Evolutionary conservation across 2,888 invertebrate genomes (phyloP), one percentile per base, ranked within the genome.

Genomic region (Teleogryllus oceanicus): DNA sequence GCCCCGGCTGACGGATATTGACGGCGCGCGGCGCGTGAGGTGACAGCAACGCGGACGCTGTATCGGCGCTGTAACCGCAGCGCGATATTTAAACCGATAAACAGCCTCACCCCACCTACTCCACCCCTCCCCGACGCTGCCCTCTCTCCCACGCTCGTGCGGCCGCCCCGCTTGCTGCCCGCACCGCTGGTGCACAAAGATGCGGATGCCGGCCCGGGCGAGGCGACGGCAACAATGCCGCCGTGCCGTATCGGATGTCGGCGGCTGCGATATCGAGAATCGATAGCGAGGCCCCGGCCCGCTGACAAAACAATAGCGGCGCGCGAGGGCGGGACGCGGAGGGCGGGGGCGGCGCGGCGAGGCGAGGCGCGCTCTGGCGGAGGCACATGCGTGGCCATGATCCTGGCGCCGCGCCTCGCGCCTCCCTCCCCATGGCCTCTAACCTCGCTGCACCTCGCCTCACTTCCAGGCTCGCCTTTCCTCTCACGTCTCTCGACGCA

Each of bases 161-260:
- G 4, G 0, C 13, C 62, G 62, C 62, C 62, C 16, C 62, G n/a
- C 16, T 11, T 16, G 3, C 62, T 62, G 62, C n/a, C 62, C 62
- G 62, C 62, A 16, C n/a, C 62, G 62, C 62, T 62, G 1, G 62
- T 8, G 62, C 62, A 62, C 62, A 62, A 62, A 62, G 62, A 62
- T 62, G 62, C 62, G 62, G 62, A 62, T 62, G 62, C 62, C 13
- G 62, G n/a, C 16, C n/a, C 62, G 62, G n/a, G 62, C 62, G 62
- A 62, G 62, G 62, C 62, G n/a, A 62, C 62, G 62, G 62, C 62
- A 62, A 62, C 62, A 62, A 62, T 62, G 62, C 62, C 62, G 62
- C 62, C 62, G 62, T 62, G 62, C 62, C 62, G 62, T 62, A 62
- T 62, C 62, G 62, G 37, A 62, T 62, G 62, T 62, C 62, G 62